These are phyloP conservation scores for Sebastes iracundus DNA, from an alignment of 2,797 vertebrate species.

Conservation along the genomic window DNA sequence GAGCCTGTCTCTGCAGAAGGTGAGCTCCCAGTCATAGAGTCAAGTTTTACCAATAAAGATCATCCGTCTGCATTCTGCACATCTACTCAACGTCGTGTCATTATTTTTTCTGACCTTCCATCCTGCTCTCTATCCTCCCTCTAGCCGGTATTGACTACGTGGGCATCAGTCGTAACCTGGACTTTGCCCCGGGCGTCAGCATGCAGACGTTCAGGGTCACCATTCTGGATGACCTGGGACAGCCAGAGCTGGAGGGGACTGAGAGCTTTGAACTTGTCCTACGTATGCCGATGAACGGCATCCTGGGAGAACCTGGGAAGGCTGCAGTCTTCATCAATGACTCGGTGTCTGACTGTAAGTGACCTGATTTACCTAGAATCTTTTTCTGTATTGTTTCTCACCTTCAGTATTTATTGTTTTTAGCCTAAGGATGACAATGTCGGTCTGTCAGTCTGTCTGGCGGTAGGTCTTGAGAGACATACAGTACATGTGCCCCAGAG, in stretches of 20 bases:
- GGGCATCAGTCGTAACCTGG: conserved; percentile 92
- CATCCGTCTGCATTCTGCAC: background rate
- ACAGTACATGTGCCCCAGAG: background rate
- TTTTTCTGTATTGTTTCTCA: background rate
- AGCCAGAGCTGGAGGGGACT: conserved; percentile 88
- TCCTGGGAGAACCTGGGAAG: conserved; percentile 89
- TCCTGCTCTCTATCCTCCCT: background rate
- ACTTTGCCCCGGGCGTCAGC: conserved; percentile 92
- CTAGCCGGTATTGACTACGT: conserved; percentile 93
- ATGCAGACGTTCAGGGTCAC: conserved; percentile 88
- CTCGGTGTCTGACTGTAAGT: conserved; percentile 92
- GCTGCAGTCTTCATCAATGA: conserved; percentile 90
- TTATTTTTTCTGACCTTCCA: background rate
- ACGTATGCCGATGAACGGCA: conserved; percentile 88
- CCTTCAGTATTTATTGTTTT: background rate
- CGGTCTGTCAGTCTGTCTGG: no score
- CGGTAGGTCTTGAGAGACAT: background rate
- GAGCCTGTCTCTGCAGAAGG: conserved; percentile 90
- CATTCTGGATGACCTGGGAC: conserved; percentile 93
- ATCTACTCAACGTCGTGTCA: background rate
- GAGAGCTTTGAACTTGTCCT: conserved; percentile 92
- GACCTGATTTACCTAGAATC: background rate
- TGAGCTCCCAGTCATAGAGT: conserved; percentile 56
- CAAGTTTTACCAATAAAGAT: background rate
- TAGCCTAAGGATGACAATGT: background rate